Evolutionary conservation across 2,888 invertebrate species (phyloP).

Genomic region (Alloscopus bannaensis): DNA sequence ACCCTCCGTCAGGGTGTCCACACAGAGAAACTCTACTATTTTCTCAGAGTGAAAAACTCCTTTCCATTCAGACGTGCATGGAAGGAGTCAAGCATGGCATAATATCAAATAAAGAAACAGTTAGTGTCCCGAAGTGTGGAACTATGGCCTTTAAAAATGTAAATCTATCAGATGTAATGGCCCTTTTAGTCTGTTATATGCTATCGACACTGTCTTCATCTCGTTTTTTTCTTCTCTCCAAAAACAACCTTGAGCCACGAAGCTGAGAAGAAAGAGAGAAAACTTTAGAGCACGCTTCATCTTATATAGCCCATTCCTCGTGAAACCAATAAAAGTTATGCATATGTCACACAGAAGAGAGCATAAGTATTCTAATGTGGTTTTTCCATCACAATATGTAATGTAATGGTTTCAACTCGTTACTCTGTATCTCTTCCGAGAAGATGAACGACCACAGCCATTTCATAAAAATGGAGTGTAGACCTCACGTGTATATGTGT

Average conservation of each 20-base stretch:
- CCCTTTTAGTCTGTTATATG: slow-evolving; percentile 38
- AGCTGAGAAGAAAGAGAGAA: too few species aligned
- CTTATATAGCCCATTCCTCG: background rate
- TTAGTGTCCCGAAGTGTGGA: slow-evolving; percentile 56
- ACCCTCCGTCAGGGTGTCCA: too few species aligned
- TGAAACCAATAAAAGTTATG: background rate
- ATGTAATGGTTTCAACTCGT: background rate
- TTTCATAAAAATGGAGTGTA: background rate
- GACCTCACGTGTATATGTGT: background rate
- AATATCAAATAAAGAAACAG: slow-evolving; percentile 52
- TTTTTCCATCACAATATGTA: background rate
- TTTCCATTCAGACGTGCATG: background rate
- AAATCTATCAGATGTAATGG: slow-evolving; percentile 61
- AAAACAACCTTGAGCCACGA: slow-evolving; percentile 44
- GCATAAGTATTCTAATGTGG: background rate
- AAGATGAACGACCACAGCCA: slow-evolving; percentile 37
- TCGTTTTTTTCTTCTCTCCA: slow-evolving; percentile 21
- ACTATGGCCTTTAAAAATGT: slow-evolving; percentile 62
- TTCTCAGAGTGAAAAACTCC: background rate
- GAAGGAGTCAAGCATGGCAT: slow-evolving; percentile 21
- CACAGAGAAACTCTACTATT: background rate
- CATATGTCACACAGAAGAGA: background rate
- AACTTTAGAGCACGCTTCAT: background rate
- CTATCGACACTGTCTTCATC: slow-evolving; percentile 28
- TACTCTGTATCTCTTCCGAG: background rate